Evolutionary conservation across 1,140 invertebrate species (phyloP).

Genomic region (Chymomyza costata): DNA sequence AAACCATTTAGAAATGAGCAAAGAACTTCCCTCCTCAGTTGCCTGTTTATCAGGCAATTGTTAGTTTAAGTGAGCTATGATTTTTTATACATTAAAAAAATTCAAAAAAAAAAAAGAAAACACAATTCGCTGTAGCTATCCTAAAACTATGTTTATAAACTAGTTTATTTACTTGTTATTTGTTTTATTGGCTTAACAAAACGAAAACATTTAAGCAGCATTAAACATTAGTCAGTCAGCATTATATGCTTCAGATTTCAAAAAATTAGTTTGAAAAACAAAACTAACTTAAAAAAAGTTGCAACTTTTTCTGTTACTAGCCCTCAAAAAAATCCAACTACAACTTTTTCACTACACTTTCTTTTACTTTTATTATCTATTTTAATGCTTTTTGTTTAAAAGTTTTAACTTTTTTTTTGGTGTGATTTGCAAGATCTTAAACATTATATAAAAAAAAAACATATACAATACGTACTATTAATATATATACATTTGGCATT

Average conservation of each 20-base stretch:
- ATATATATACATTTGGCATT: constrained; percentile 47
- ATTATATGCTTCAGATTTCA: constrained; percentile 6
- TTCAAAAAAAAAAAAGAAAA: constrained; percentile 2
- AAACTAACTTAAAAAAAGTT: no score
- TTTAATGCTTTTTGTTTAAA: constrained; percentile 31
- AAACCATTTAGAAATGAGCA: constrained; percentile 65
- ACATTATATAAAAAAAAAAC: constrained; percentile 28
- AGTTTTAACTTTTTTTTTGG: constrained; percentile 52
- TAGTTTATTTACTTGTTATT: no score
- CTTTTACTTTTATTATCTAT: constrained; percentile 18
- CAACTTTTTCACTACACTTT: constrained; percentile 10
- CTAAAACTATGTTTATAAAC: no score
- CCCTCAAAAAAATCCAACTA: background rate
- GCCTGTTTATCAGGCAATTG: constrained; percentile 49
- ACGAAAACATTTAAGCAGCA: constrained; percentile 15
- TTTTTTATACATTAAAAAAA: constrained; percentile 45
- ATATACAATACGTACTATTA: constrained; percentile 10
- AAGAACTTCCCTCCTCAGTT: constrained; percentile 70
- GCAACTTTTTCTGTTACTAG: background rate
- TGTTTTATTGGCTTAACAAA: background rate
- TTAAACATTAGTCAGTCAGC: constrained; percentile 14
- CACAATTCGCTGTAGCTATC: no score
- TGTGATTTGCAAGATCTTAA: constrained; percentile 70
- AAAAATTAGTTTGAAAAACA: background rate
- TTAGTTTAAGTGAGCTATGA: constrained; percentile 65